Conservation (phyloP, 2,113 vertebrate species). For the Ursus arctos region DNA sequence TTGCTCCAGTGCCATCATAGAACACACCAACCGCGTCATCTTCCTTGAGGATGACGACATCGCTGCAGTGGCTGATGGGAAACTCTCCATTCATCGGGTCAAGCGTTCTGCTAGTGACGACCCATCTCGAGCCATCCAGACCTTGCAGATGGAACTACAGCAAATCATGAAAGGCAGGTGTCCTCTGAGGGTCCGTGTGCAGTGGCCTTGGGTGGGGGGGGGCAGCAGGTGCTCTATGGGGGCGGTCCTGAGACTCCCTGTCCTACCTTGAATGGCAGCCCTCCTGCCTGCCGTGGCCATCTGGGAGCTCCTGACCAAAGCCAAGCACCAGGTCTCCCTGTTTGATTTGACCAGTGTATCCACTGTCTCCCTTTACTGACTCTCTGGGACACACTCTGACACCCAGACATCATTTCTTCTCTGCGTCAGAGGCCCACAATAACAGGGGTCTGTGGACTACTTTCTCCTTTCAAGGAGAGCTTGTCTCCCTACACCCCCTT, state of each 20-base stretch:
- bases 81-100: slow-evolving; percentile 95
- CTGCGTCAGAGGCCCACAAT: not conserved
- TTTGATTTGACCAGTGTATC: not conserved
- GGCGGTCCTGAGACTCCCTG: not conserved
- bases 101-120: slow-evolving; percentile 93
- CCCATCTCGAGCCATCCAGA: slow-evolving; percentile 95
- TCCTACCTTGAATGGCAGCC: too few relatives aligned
- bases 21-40: slow-evolving; percentile 97
- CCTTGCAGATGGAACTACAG: slow-evolving; percentile 97
- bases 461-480: not conserved
- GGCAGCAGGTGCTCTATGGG: not conserved
- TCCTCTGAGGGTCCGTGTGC: not conserved
- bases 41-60: slow-evolving; percentile 97
- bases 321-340: not conserved
- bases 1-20: slow-evolving; percentile 93
- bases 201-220: too few relatives aligned
- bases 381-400: not conserved
- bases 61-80: slow-evolving; percentile 92
- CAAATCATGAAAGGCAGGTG: slow-evolving; percentile 98
- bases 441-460: not conserved
- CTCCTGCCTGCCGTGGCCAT: not conserved
- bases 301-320: not conserved
- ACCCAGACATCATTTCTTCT: not conserved
- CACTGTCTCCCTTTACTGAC: fast-evolving
- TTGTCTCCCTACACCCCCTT: not conserved